Evolutionary conservation across 1,140 invertebrate species (phyloP).

Genomic region (Doryteuthis pealeii): DNA sequence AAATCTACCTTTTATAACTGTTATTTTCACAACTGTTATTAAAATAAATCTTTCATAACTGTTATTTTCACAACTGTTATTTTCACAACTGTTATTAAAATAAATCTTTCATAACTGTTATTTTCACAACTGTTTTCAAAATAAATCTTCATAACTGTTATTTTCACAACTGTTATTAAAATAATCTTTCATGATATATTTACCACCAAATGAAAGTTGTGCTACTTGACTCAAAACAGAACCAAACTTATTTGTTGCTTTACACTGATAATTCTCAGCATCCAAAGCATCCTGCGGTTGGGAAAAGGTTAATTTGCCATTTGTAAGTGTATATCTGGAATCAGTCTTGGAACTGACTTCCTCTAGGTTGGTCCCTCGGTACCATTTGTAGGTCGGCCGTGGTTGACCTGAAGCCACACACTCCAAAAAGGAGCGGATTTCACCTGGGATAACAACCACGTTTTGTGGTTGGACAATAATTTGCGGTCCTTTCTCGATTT

Average conservation of each 20-base stretch:
- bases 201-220: conserved; percentile 80
- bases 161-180: too few species aligned
- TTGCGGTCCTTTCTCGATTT: conserved; percentile 26
- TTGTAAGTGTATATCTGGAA: conserved; percentile 84
- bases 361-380: conserved; percentile 53
- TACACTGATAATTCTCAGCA: conserved; percentile 87
- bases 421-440: conserved; percentile 45
- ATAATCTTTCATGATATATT: too few species aligned
- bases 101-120: too few species aligned
- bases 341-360: conserved; percentile 15
- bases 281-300: conserved; percentile 73
- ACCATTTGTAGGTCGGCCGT: conserved; percentile 89
- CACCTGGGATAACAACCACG: conserved; percentile 29
- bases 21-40: too few species aligned
- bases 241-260: conserved; percentile 85
- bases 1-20: too few species aligned
- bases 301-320: conserved; percentile 86
- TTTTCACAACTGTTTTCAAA: too few species aligned
- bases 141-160: too few species aligned
- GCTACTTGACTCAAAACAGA: conserved; percentile 86
- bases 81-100: too few species aligned
- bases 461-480: conserved; percentile 33
- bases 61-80: too few species aligned
- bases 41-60: too few species aligned
- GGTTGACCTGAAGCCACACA: conserved; percentile 89